Evolutionary conservation across 2,888 invertebrate species (phyloP).

Genomic region (Noctua janthe): DNA sequence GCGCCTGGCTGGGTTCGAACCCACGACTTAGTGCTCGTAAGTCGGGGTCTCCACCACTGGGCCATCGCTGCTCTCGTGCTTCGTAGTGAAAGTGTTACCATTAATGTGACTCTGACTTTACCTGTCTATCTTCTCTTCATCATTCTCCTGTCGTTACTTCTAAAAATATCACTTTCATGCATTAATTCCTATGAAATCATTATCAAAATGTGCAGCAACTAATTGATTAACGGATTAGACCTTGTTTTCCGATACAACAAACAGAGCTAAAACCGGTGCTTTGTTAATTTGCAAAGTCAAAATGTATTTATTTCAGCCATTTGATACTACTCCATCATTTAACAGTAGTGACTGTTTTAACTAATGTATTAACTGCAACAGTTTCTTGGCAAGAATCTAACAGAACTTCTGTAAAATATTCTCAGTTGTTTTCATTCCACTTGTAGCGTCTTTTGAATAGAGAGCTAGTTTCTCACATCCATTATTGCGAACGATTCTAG

Average conservation of each 20-base stretch:
- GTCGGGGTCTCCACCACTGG: too few species aligned
- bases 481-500: conserved; percentile 31
- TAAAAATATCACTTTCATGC: too few species aligned
- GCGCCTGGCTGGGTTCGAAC: too few species aligned
- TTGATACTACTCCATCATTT: conserved; percentile 5
- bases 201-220: neutral
- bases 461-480: conserved; percentile 14
- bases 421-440: conserved; percentile 32
- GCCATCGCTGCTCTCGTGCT: too few species aligned
- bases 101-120: neutral
- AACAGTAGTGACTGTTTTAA: neutral
- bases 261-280: neutral
- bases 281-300: conserved; percentile 3
- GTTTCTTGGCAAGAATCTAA: conserved; percentile 10
- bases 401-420: conserved; percentile 6
- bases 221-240: neutral
- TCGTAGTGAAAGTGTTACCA: too few species aligned
- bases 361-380: neutral
- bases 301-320: conserved; percentile 8
- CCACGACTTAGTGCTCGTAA: too few species aligned
- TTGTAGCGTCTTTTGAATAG: conserved; percentile 31
- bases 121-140: neutral
- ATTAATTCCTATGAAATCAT: neutral
- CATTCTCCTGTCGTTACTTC: too few species aligned
- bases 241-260: neutral